Evolutionary conservation across 2,888 invertebrate genomes (phyloP).

Genomic region (Myopa testacea): DNA sequence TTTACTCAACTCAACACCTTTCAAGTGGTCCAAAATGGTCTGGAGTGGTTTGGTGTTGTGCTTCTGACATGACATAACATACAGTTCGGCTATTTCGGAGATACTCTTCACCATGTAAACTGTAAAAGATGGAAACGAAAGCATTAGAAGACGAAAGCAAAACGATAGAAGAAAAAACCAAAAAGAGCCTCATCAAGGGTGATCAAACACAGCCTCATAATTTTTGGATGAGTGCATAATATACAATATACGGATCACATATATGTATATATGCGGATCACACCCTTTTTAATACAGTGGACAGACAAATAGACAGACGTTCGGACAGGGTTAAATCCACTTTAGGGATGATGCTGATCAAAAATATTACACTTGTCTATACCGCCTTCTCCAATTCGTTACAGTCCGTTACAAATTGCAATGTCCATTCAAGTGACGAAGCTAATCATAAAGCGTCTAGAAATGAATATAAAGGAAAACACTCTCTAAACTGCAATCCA

Average conservation of each 20-base stretch:
- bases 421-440: neutral
- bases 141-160: neutral
- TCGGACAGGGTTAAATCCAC: neutral
- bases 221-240: too few species aligned
- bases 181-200: too few species aligned
- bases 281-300: too few species aligned
- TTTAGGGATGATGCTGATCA: neutral
- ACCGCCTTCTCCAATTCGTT: neutral
- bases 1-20: conserved; percentile 69
- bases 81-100: conserved; percentile 79
- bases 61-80: conserved; percentile 79
- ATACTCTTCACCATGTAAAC: conserved; percentile 66
- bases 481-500: neutral
- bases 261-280: too few species aligned
- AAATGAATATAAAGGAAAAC: neutral
- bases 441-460: neutral
- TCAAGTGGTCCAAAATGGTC: conserved; percentile 78
- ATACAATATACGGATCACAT: too few species aligned
- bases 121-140: conserved; percentile 45
- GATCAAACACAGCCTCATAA: too few species aligned
- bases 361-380: neutral
- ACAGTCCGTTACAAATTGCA: too few species aligned
- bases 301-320: too few species aligned
- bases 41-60: conserved; percentile 79
- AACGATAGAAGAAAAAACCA: too few species aligned